Evolutionary conservation across 1,140 invertebrate species (phyloP).

Genomic region (Aphaenogaster rudis): DNA sequence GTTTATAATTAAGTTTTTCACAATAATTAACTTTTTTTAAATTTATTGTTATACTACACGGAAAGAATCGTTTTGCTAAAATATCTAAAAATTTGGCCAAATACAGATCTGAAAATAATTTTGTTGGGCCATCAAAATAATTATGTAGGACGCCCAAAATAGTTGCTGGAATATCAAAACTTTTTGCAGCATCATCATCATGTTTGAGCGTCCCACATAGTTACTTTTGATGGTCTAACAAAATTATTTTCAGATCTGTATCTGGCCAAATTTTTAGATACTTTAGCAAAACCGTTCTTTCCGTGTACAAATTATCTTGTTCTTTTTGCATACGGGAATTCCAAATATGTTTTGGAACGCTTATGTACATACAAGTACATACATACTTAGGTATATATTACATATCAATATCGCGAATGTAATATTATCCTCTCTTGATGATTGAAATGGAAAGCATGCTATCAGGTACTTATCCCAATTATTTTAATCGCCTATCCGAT

Average conservation of each 20-base stretch:
- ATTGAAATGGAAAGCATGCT: slow-evolving; percentile 29
- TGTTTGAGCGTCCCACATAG: too few species aligned
- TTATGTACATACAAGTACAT: background rate
- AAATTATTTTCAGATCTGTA: too few species aligned
- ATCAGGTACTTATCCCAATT: slow-evolving; percentile 22
- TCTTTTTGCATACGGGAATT: background rate
- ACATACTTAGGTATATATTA: background rate
- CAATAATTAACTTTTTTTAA: background rate
- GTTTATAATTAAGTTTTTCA: background rate
- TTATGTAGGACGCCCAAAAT: too few species aligned
- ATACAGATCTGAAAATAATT: too few species aligned
- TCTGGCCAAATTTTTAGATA: too few species aligned
- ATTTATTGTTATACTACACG: background rate
- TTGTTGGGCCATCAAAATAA: too few species aligned
- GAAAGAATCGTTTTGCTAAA: too few species aligned
- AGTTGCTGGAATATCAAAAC: too few species aligned
- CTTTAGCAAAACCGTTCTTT: too few species aligned
- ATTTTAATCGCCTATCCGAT: slow-evolving; percentile 37
- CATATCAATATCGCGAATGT: slow-evolving; percentile 15
- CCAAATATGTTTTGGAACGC: background rate
- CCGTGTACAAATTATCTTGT: background rate
- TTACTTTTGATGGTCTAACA: too few species aligned
- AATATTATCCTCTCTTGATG: slow-evolving; percentile 12
- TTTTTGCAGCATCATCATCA: too few species aligned
- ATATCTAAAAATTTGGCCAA: too few species aligned